phyloP scores from a whole-genome alignment of 2,797 vertebrate genomes.

The Hypotaenidia philippensis region DNA sequence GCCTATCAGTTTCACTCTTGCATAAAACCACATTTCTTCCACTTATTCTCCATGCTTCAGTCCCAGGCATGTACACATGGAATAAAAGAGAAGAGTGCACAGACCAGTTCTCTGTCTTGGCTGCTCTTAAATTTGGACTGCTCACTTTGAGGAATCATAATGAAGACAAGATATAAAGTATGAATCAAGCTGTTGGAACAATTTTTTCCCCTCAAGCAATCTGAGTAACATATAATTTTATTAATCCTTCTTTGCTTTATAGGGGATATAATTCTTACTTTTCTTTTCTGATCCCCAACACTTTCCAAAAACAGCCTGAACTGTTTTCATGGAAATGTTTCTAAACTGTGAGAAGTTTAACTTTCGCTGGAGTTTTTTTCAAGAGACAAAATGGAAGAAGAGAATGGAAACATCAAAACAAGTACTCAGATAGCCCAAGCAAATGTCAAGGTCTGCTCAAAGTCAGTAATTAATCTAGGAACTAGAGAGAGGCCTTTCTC shows the following conservation, averaged over 20 bases:
- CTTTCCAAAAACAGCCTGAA: neutral
- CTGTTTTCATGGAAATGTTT: neutral
- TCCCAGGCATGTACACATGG: accelerated
- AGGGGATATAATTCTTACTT: neutral
- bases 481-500: neutral
- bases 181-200: neutral
- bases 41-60: neutral
- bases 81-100: neutral
- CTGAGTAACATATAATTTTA: neutral
- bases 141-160: neutral
- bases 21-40: neutral
- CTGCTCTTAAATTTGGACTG: neutral
- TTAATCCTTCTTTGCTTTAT: neutral
- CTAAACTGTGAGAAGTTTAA: neutral
- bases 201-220: neutral
- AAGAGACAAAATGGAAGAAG: neutral
- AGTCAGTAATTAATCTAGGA: neutral
- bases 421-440: neutral
- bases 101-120: neutral
- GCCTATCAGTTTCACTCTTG: accelerated
- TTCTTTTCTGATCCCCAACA: neutral
- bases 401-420: neutral
- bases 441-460: neutral
- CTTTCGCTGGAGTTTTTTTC: neutral
- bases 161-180: neutral